Conservation (phyloP, 2,888 invertebrate genomes). For the Heteropelma amictum region DNA sequence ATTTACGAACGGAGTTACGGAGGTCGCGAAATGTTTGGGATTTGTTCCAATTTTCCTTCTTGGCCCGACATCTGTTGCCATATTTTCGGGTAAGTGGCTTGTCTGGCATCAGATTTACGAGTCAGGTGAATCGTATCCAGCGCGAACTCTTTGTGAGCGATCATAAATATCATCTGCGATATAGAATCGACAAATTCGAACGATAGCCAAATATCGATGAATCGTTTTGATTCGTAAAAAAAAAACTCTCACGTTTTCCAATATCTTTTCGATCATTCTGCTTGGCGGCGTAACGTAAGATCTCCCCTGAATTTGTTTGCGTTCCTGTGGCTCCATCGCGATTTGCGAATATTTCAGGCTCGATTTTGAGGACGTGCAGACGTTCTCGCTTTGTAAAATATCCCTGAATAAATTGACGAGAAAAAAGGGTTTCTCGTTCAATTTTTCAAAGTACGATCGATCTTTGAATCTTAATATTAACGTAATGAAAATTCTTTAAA, state of each 20-base stretch:
- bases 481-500: too few relatives aligned
- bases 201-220: too few relatives aligned
- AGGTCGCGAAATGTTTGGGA: slow-evolving; percentile 33
- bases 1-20: neutral
- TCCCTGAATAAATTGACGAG: slow-evolving; percentile 69
- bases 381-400: slow-evolving; percentile 68
- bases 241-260: slow-evolving; percentile 67
- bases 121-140: slow-evolving; percentile 64
- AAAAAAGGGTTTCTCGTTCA: too few relatives aligned
- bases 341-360: slow-evolving; percentile 68
- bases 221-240: too few relatives aligned
- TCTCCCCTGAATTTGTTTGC: slow-evolving; percentile 58
- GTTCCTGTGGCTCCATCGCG: slow-evolving; percentile 50
- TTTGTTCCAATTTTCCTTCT: slow-evolving; percentile 28
- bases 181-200: slow-evolving; percentile 30
- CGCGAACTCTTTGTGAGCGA: slow-evolving; percentile 69
- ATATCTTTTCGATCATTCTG: slow-evolving; percentile 57
- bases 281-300: slow-evolving; percentile 59
- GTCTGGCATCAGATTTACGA: slow-evolving; percentile 62
- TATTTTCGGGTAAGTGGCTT: slow-evolving; percentile 61
- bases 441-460: too few relatives aligned
- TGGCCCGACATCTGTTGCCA: slow-evolving; percentile 45
- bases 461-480: too few relatives aligned
- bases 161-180: slow-evolving; percentile 67
- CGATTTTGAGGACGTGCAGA: neutral